A percentile compares a stretch with the other conserved stretches of the same genome.
phyloP scores from a whole-genome alignment of 2,888 invertebrate genomes.

The Baronia brevicornis region DNA sequence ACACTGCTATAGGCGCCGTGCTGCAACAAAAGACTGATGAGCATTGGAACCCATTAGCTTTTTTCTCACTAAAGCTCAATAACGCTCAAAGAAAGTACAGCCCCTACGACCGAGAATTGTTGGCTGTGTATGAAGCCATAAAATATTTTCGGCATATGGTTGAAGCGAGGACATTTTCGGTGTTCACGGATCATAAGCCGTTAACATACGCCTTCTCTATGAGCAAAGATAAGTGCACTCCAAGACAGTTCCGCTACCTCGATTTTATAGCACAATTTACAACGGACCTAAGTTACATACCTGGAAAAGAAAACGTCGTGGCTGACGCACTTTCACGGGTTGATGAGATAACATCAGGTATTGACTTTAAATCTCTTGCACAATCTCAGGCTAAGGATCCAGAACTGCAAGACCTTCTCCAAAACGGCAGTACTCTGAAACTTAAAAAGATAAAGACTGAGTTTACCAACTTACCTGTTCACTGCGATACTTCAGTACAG shows the following conservation, averaged over 20 bases:
- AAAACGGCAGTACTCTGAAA: constrained; percentile 12
- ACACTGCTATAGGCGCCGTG: constrained; percentile 37
- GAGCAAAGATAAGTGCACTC: constrained; percentile 29
- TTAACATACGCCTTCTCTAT: constrained; percentile 34
- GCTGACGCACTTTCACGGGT: constrained; percentile 30
- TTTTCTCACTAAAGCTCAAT: constrained; percentile 35
- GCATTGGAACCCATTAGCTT: constrained; percentile 36
- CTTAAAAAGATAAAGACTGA: constrained; percentile 15
- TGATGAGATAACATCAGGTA: constrained; percentile 13
- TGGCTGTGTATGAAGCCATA: constrained; percentile 36
- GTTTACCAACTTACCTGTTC: constrained; percentile 1
- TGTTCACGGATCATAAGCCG: too few relatives aligned
- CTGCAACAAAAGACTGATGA: constrained; percentile 25
- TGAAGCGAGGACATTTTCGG: too few relatives aligned
- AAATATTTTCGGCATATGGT: constrained; percentile 34
- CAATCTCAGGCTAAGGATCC: constrained; percentile 16
- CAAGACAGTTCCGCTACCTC: constrained; percentile 33
- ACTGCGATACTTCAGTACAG: constrained; percentile 10
- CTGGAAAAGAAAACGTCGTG: constrained; percentile 27
- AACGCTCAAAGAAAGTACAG: constrained; percentile 31
- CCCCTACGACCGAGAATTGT: constrained; percentile 41
- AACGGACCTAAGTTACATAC: constrained; percentile 31
- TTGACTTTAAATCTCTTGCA: constrained; percentile 18
- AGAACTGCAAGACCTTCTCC: constrained; percentile 18
- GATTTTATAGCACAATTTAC: constrained; percentile 33